A percentile compares a stretch with the other conserved stretches of the same genome.
Evolutionary conservation across 2,797 vertebrate genomes (phyloP).

Genomic region (Botia kubotai): DNA sequence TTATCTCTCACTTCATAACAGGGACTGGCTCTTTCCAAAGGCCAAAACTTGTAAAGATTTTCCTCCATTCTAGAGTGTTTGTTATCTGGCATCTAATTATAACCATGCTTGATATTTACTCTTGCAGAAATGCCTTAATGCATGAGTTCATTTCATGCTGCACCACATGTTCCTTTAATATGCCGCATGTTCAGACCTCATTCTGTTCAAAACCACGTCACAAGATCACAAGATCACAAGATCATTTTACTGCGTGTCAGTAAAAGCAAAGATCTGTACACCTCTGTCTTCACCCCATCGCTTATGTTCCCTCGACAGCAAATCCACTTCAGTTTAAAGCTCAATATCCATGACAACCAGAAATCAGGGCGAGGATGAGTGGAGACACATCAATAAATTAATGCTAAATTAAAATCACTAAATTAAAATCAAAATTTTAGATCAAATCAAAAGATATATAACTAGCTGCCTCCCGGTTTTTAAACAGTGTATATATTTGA

Average conservation of each 20-base stretch:
- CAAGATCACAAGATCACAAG: background rate
- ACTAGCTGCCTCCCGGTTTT: background rate
- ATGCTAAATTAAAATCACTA: background rate
- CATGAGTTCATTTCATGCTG: conserved; percentile 39
- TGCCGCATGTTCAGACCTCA: conserved; percentile 17
- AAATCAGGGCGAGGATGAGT: background rate
- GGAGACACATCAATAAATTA: background rate
- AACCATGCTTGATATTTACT: conserved; percentile 33
- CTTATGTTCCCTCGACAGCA: background rate
- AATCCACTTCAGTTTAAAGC: conserved; percentile 16
- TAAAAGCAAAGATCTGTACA: background rate
- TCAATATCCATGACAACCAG: conserved; percentile 1
- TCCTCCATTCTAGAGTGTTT: background rate
- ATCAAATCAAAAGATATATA: background rate
- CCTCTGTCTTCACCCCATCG: background rate
- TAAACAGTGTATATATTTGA: background rate
- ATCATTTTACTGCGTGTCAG: background rate
- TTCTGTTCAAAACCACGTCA: conserved; percentile 2
- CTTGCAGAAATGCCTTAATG: conserved; percentile 34
- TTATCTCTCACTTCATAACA: background rate
- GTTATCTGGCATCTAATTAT: conserved; percentile 34
- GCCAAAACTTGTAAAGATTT: conserved; percentile 21
- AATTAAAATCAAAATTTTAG: conserved; percentile 4
- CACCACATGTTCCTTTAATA: conserved; percentile 35
- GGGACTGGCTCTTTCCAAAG: background rate